A percentile compares a stretch with the other conserved stretches of the same genome.
These are phyloP conservation scores for Nycteola revayana DNA, from an alignment of 2,888 invertebrate species.

Conservation along the genomic window DNA sequence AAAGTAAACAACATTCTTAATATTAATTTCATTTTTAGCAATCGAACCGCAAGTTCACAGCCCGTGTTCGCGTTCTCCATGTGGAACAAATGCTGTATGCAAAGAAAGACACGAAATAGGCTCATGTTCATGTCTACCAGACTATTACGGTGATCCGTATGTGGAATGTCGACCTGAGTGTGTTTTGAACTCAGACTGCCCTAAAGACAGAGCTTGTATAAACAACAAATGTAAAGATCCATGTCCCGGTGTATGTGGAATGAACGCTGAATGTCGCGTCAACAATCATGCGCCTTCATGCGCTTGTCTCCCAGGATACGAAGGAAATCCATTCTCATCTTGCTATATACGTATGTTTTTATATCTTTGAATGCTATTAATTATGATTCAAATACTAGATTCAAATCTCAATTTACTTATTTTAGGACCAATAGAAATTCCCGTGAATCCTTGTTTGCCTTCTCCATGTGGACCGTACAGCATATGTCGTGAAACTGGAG, in stretches of 20 bases:
- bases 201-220: slow-evolving; percentile 87
- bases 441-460: slow-evolving; percentile 81
- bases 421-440: slow-evolving; percentile 62
- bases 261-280: slow-evolving; percentile 91
- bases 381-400: background rate
- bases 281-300: slow-evolving; percentile 92
- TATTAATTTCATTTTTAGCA: slow-evolving; percentile 45
- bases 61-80: slow-evolving; percentile 92
- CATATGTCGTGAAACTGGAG: slow-evolving; percentile 86
- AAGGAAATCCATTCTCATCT: slow-evolving; percentile 89
- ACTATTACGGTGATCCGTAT: slow-evolving; percentile 94
- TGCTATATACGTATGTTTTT: slow-evolving; percentile 83
- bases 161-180: slow-evolving; percentile 94
- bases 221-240: slow-evolving; percentile 93
- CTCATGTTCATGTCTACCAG: slow-evolving; percentile 90
- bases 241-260: slow-evolving; percentile 90
- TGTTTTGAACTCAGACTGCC: slow-evolving; percentile 92
- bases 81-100: slow-evolving; percentile 93
- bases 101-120: slow-evolving; percentile 90
- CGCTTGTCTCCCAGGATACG: slow-evolving; percentile 86
- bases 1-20: too few relatives aligned
- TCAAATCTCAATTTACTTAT: slow-evolving; percentile 19
- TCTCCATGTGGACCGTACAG: slow-evolving; percentile 92
- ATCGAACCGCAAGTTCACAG: slow-evolving; percentile 75
- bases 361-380: background rate